Base-by-base conservation (phyloP, 2,113 vertebrate genomes). In the Nettapus auritus region DNA sequence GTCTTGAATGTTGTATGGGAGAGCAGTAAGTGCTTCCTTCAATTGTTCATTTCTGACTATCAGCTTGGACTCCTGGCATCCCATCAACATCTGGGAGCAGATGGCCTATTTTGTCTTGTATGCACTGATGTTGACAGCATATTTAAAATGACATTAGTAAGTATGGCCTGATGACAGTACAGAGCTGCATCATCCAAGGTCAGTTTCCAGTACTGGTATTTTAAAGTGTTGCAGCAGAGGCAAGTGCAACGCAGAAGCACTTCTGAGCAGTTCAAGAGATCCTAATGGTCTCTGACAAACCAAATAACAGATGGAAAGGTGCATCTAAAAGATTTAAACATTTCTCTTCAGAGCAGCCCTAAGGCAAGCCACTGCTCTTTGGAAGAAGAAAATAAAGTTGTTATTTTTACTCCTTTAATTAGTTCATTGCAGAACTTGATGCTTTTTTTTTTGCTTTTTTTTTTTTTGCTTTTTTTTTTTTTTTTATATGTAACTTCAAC, bases 101-200 rank as follows among this genome's bases (percentile, higher is more conserved):
- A 40, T 94, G 71, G 69, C 40, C 29, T 80, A 19, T 67, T 95
- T 86, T 82, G 26, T 66, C 46, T 79, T 74, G 21, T 36, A 71
- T 67, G 60, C 44, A 36, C 48, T 87, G 42, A 80, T 50, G 29
- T 46, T 90, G 53, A 46, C 33, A 56, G 46, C 73, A 14, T 71
- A 89, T 63, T 93, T 94, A 77, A 93, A 94, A 92, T 36, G 2
- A 55, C 53, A 74, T 88, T 76, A 88, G 36, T 33, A 71, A 90
- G 40, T 76, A 74, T 36, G 16, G 23, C 63, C 68, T 86, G 81
- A 81, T 83, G 79, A 73, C 36, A 88, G 57, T 63, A 48, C 34
- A 56, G 29, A 74, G 76, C 76, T 81, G 76, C 31, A 13, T 62
- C 42, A 44, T 56, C 31, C 48, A 70, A 60, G 59, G 67, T 87